Percentiles rank a stretch among this genome's conserved stretches.
Conservation (phyloP, 1,140 invertebrate species). For the Wiebesia pumilae region DNA sequence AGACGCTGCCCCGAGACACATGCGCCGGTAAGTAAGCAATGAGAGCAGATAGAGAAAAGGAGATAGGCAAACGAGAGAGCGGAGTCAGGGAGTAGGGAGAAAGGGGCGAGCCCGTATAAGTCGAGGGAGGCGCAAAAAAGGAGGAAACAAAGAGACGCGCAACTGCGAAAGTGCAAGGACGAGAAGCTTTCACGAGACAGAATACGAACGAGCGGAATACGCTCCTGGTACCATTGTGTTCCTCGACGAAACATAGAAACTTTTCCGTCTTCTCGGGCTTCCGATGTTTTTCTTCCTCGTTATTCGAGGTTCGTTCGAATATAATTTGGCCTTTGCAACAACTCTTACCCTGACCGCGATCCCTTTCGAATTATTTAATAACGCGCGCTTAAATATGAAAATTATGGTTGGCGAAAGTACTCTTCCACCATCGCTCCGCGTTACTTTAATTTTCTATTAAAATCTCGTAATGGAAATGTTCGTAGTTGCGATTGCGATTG, state of each 20-base stretch:
- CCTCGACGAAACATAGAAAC: background rate
- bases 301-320: too few species aligned
- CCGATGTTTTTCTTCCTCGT: background rate
- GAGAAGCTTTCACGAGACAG: slow-evolving; percentile 26
- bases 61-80: slow-evolving; percentile 44
- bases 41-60: slow-evolving; percentile 59
- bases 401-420: background rate
- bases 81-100: slow-evolving; percentile 49
- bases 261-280: background rate
- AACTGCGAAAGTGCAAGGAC: slow-evolving; percentile 14
- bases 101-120: slow-evolving; percentile 52
- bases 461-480: background rate
- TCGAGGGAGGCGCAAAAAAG: slow-evolving; percentile 34
- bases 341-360: too few species aligned
- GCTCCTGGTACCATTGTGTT: slow-evolving; percentile 20
- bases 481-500: background rate
- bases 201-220: background rate
- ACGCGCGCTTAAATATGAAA: background rate
- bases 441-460: background rate
- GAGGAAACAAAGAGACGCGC: slow-evolving; percentile 26
- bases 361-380: background rate
- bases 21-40: slow-evolving; percentile 34
- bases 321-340: background rate
- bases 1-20: slow-evolving; percentile 36
- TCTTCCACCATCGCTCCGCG: background rate